Percentiles rank a stretch among this genome's conserved stretches.
Conservation (phyloP, 2,113 vertebrate genomes). For the Pardalotus punctatus region DNA sequence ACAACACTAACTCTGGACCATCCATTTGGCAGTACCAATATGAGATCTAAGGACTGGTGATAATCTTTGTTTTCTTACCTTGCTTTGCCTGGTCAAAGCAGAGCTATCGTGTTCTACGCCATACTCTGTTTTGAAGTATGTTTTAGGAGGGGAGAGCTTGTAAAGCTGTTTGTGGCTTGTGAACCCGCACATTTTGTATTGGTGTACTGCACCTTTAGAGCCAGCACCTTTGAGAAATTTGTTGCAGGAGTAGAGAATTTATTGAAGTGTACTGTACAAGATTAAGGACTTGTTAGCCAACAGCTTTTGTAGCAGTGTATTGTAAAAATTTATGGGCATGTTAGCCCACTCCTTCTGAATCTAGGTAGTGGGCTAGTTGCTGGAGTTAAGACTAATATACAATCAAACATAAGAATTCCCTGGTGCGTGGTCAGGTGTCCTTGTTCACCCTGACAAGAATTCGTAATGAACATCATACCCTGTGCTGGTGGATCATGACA, state of each 20-base stretch:
- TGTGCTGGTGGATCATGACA: neutral
- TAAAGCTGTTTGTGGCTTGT: neutral
- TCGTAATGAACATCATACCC: rapidly evolving
- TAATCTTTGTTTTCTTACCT: neutral
- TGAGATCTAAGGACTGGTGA: neutral
- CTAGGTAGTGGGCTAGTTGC: neutral
- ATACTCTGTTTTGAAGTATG: neutral
- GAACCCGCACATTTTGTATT: neutral
- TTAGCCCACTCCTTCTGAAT: neutral
- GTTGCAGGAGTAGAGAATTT: neutral
- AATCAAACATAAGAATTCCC: neutral
- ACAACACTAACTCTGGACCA: neutral
- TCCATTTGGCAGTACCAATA: neutral
- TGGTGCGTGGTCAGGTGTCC: rapidly evolving
- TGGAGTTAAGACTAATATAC: neutral
- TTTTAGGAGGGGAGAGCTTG: neutral
- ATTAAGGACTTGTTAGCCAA: neutral
- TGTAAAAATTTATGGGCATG: neutral
- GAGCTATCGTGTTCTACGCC: neutral
- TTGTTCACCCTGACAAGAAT: neutral
- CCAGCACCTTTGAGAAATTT: neutral
- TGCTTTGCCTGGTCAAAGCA: neutral
- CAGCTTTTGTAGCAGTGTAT: neutral
- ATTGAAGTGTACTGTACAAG: neutral
- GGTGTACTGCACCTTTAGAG: neutral